Percentiles rank a stretch among this genome's conserved stretches.
Conservation (phyloP, 2,113 vertebrate genomes). For the Engraulis encrasicolus region DNA sequence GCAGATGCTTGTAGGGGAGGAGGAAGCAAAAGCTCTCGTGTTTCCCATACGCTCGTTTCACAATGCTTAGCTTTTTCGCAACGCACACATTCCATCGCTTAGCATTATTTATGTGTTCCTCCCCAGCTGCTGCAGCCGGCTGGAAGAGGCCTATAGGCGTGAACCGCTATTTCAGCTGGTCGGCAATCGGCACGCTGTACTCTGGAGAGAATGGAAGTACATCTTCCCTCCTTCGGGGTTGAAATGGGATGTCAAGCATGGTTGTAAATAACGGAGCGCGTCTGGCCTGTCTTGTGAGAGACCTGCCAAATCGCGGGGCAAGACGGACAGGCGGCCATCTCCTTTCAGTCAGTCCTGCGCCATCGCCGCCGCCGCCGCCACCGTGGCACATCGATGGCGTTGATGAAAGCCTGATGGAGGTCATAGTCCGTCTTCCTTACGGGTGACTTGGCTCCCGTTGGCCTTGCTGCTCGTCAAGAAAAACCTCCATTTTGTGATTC, state of each 20-base stretch:
- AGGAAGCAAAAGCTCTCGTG: background rate
- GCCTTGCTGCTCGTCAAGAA: background rate
- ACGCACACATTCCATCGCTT: conserved; percentile 14
- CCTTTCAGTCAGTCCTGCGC: background rate
- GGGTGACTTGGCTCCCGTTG: conserved; percentile 15
- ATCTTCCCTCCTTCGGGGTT: background rate
- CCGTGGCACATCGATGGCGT: no score
- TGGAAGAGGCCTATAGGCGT: no score
- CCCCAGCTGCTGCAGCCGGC: background rate
- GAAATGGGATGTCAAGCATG: conserved; percentile 14
- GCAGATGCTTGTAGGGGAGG: background rate
- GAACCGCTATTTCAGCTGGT: background rate
- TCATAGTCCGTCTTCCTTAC: conserved; percentile 26
- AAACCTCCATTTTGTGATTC: background rate
- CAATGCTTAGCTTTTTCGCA: conserved; percentile 26
- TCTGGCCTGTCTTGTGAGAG: background rate
- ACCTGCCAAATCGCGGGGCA: background rate
- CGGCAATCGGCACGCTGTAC: background rate
- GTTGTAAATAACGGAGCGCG: background rate
- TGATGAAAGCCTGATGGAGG: conserved; percentile 22
- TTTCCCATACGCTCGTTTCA: conserved; percentile 9
- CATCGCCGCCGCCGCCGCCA: no score
- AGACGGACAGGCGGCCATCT: background rate
- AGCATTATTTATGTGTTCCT: conserved; percentile 12
- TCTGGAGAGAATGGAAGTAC: conserved; percentile 23